Base-by-base conservation (phyloP, 1,140 invertebrate species). In the Epicauta chinensis region DNA sequence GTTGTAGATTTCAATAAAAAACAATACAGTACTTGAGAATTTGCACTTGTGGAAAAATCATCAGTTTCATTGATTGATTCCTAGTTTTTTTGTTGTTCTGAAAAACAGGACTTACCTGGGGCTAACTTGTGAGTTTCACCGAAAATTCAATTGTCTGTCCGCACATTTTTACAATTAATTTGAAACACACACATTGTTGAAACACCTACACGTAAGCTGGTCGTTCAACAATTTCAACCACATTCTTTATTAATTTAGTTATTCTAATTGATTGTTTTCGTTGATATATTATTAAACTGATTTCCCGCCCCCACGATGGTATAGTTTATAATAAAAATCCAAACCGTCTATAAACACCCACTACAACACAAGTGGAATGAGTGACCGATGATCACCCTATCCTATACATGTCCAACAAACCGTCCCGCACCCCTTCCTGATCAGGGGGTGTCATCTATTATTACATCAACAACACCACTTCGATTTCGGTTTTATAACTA, bases 361-460 rank as follows among this genome's bases (percentile, higher is more conserved):
- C 48, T 57, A 57, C 54, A 47, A 60, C 57, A 57, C 43, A 38
- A 51, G 54, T 56, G 45, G 54, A 51, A 50, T 41, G 54, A 56
- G 45, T 60, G 58, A 51, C 58, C 58, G 52, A 57, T 60, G 52
- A 57, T 60, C 58, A 60, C 58, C 58, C 58, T 55, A 48, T 54
- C 46, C 39, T 30, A 34, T 30, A 31, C 37, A 37, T 38, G 39
- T 40, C 31, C 40, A 48, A 30, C 42, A 38, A 50, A 11, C 36
- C 41, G 29, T 38, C 32, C 49, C 50, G 34, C 30, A 45, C 51
- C 53, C 36, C 49, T 30, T 15, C 36, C 42, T 23, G 29, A 16
- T 16, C 13, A 29, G 48, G 36, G 48, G 52, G 55, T 60, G 55
- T 57, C 58, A 53, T 57, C 55, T 60, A 55, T 60, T 50, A 60